These are phyloP conservation scores for Megaceryle alcyon DNA, from an alignment of 2,797 vertebrate genomes.

Conservation along the genomic window DNA sequence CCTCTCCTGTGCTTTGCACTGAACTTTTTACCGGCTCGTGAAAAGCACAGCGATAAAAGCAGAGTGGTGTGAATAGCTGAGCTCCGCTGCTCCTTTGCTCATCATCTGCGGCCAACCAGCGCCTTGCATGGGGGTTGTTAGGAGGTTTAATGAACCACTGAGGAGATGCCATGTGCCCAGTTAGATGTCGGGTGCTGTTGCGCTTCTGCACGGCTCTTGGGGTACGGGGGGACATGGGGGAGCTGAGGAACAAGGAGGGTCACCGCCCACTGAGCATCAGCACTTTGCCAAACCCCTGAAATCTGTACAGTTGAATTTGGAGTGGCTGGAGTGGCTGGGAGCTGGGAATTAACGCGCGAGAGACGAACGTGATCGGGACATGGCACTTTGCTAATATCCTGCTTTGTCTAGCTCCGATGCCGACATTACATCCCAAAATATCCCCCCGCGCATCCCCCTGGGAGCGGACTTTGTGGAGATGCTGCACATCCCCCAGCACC, in stretches of 20 bases:
- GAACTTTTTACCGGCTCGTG: constrained; percentile 25
- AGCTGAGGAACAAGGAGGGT: background rate
- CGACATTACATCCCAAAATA: constrained; percentile 40
- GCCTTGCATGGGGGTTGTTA: background rate
- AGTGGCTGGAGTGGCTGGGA: background rate
- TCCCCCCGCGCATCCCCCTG: background rate
- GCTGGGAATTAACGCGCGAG: background rate
- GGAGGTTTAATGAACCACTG: background rate
- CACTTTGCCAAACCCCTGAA: background rate
- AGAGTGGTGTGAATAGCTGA: background rate
- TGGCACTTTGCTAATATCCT: background rate
- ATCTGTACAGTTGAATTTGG: fast-evolving
- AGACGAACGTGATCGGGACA: fast-evolving
- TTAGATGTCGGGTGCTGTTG: background rate
- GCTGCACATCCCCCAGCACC: constrained; percentile 24
- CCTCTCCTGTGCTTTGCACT: constrained; percentile 24
- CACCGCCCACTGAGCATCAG: background rate
- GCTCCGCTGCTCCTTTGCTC: background rate
- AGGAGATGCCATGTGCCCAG: background rate
- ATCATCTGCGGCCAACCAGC: fast-evolving
- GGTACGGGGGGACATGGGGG: background rate
- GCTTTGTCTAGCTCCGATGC: constrained; percentile 11
- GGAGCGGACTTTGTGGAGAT: background rate
- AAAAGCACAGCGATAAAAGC: constrained; percentile 47
- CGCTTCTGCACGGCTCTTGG: background rate